Evolutionary conservation across 2,797 vertebrate species (phyloP).

Genomic region (Taeniopygia guttata): DNA sequence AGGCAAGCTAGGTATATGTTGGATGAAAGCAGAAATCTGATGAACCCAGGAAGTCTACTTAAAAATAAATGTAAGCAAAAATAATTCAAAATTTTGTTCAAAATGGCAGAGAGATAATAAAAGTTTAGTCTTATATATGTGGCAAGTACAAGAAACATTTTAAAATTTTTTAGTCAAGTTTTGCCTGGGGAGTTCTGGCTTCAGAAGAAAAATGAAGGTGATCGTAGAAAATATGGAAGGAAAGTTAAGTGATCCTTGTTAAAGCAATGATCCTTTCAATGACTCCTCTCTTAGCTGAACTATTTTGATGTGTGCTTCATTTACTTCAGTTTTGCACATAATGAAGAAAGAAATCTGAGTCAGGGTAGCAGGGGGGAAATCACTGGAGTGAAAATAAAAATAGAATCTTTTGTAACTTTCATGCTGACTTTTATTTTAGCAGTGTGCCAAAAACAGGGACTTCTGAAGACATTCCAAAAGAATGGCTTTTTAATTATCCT

Average conservation of each 20-base stretch:
- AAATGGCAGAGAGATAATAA: neutral
- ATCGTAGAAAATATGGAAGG: neutral
- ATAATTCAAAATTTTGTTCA: neutral
- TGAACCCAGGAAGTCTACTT: neutral
- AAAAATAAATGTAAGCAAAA: neutral
- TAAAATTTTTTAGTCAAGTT: neutral
- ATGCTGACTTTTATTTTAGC: constrained; percentile 40
- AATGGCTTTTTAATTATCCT: constrained; percentile 42
- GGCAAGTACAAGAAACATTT: neutral
- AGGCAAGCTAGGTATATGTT: neutral
- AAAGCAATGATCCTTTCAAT: neutral
- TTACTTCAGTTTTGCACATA: constrained; percentile 1
- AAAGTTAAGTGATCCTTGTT: neutral
- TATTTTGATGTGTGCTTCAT: neutral
- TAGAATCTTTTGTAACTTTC: constrained; percentile 50
- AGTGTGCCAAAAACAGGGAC: constrained; percentile 17
- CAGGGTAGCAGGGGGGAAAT: neutral
- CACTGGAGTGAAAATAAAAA: constrained; percentile 51
- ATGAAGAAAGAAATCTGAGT: constrained; percentile 27
- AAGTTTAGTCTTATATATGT: neutral
- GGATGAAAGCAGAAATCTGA: neutral
- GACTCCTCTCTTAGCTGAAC: neutral
- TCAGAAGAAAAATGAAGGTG: neutral
- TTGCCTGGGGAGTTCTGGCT: neutral
- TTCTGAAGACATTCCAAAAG: constrained; percentile 46